Conservation (phyloP, 2,888 invertebrate genomes). For the Calliphora vomitoria region DNA sequence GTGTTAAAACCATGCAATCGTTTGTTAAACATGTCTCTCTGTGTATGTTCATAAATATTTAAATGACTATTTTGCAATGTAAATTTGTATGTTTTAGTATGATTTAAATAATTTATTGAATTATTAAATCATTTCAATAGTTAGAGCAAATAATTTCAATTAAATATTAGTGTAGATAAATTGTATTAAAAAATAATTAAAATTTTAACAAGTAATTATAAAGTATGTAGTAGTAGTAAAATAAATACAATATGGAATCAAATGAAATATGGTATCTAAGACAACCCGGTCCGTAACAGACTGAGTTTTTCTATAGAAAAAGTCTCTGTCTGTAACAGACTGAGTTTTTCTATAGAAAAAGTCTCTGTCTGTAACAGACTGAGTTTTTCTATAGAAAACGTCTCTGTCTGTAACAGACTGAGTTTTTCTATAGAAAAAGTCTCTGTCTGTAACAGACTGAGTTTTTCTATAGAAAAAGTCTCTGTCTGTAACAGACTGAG, state of each 20-base stretch:
- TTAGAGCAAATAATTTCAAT: slow-evolving; percentile 29
- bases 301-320: background rate
- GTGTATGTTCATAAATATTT: slow-evolving; percentile 37
- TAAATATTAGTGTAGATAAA: slow-evolving; percentile 30
- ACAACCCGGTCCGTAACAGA: too few species aligned
- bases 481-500: too few species aligned
- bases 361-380: too few species aligned
- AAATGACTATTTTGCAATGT: slow-evolving; percentile 34
- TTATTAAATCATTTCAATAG: slow-evolving; percentile 59
- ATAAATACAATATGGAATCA: background rate
- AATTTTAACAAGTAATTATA: slow-evolving; percentile 9
- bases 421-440: too few species aligned
- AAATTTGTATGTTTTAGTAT: slow-evolving; percentile 22
- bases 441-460: too few species aligned
- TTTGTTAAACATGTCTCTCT: slow-evolving; percentile 37
- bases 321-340: too few species aligned
- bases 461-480: too few species aligned
- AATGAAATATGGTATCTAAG: too few species aligned
- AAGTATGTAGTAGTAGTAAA: background rate
- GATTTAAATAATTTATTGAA: slow-evolving; percentile 68
- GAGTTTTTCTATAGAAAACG: too few species aligned
- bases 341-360: too few species aligned
- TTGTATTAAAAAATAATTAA: slow-evolving; percentile 44
- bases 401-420: too few species aligned
- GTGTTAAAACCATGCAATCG: slow-evolving; percentile 54